phyloP scores from a whole-genome alignment of 2,797 vertebrate genomes.

The Mus caroli region DNA sequence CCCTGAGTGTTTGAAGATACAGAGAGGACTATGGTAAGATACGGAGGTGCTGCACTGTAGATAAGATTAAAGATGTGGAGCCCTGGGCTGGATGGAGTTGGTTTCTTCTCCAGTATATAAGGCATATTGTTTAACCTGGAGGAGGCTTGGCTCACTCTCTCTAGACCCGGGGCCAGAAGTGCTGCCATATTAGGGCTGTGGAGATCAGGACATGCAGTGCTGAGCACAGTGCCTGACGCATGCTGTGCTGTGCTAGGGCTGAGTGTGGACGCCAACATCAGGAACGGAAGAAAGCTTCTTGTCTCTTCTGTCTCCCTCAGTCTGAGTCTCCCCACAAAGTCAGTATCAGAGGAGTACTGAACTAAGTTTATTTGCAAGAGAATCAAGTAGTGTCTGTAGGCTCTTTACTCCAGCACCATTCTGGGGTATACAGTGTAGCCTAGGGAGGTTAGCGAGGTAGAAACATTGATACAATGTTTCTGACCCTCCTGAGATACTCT shows the following conservation, averaged over 20 bases:
- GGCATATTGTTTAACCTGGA: neutral
- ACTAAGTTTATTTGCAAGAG: neutral
- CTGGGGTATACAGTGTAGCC: neutral
- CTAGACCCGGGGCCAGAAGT: neutral
- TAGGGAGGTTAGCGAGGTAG: neutral
- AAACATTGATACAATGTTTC: neutral
- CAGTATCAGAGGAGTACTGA: constrained; percentile 7
- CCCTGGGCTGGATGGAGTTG: neutral
- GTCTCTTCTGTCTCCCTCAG: constrained; percentile 20
- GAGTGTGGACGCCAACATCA: neutral
- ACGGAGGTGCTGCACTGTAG: neutral
- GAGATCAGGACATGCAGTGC: neutral
- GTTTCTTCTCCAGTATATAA: neutral
- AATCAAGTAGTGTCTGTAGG: neutral
- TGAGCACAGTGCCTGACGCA: constrained; percentile 1
- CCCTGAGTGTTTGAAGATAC: neutral
- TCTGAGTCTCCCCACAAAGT: neutral
- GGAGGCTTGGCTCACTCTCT: constrained; percentile 34
- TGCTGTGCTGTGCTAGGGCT: neutral
- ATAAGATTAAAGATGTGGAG: neutral
- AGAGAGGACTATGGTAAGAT: neutral
- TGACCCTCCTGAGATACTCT: neutral
- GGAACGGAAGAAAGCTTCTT: constrained; percentile 12
- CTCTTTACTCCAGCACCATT: neutral
- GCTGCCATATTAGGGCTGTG: constrained; percentile 39